These are phyloP conservation scores for Noctilio leporinus DNA, from an alignment of 2,113 vertebrate species.

Conservation along the genomic window DNA sequence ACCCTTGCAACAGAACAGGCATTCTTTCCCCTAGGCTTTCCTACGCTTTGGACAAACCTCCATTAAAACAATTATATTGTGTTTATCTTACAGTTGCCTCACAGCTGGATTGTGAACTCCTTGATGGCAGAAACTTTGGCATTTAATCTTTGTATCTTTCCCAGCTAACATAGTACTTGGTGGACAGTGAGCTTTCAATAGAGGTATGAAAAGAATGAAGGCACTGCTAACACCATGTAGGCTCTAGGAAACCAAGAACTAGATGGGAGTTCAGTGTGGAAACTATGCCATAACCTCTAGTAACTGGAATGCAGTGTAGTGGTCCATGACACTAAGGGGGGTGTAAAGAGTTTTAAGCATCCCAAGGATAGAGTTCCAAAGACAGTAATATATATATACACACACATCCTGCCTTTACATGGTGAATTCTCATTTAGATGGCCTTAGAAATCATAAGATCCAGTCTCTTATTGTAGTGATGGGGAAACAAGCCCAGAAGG, in stretches of 20 bases:
- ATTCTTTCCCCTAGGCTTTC: not conserved
- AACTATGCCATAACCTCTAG: not conserved
- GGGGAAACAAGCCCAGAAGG: not conserved
- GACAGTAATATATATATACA: not conserved
- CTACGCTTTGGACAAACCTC: not conserved
- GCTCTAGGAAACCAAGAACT: not conserved
- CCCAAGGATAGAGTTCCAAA: not conserved
- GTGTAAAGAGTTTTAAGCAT: not conserved
- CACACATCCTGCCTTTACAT: not conserved
- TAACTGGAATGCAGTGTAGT: not conserved
- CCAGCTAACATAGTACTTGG: not conserved
- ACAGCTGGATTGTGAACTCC: not conserved
- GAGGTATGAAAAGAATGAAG: not conserved
- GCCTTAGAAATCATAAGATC: constrained; percentile 23
- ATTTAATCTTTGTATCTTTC: constrained; percentile 13
- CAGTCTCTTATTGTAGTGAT: not conserved
- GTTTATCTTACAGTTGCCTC: not conserved
- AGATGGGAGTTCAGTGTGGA: not conserved
- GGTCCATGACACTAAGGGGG: not conserved
- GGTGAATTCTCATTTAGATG: not conserved
- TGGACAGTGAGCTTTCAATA: not conserved
- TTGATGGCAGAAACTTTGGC: not conserved
- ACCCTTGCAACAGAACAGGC: not conserved
- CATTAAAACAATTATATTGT: not conserved
- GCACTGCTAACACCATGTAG: not conserved